Evolutionary conservation across 2,888 invertebrate species (phyloP), one percentile per base, ranked within the genome.

Genomic region (Brachypalpus laphriformis): DNA sequence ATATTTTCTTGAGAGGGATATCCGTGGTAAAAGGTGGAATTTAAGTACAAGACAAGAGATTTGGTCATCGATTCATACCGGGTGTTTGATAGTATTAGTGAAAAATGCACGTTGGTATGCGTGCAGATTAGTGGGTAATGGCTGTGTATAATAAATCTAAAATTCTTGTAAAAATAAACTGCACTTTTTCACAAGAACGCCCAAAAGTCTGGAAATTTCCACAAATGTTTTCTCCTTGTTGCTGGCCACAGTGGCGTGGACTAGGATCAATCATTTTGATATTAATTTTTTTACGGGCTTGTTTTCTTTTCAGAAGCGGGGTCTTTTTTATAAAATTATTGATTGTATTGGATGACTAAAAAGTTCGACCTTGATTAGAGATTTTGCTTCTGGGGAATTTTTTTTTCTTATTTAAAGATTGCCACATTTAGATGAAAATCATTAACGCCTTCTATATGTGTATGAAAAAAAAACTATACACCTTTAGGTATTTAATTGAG

Each of bases 151-250:
- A 25, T n/a, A 28, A 61, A 28, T 9, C 31, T 34, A 0, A 54
- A 72, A 74, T 63, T 63, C 45, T 66, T 63, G 42, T 45, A 25
- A 59, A 49, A 66, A 75, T 31, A 45, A 45, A 66, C 28, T 75
- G 68, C 56, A 40, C 14, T 63, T 74, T 65, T 57, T 42, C 6
- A 54, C 51, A 57, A 66, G 75, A 56, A 74, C 74, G 61, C 74
- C 63, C 63, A 65, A 63, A 68, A 57, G 45, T 70, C 65, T 56
- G 65, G 75, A 75, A 75, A 18, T 18, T 75, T 75, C 75, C 45
- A 74, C 54, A 45, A 45, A 54, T 42, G 28, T n/a, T 22, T 18
- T 47, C 11, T 59, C 11, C 18, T 59, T 16, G 16, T 11, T 37
- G 37, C 2, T 45, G 9, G 28, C 11, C n/a, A 37, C 5, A 9